These are phyloP conservation scores for Choreutis nemorana DNA, from an alignment of 2,888 invertebrate species.

Conservation along the genomic window DNA sequence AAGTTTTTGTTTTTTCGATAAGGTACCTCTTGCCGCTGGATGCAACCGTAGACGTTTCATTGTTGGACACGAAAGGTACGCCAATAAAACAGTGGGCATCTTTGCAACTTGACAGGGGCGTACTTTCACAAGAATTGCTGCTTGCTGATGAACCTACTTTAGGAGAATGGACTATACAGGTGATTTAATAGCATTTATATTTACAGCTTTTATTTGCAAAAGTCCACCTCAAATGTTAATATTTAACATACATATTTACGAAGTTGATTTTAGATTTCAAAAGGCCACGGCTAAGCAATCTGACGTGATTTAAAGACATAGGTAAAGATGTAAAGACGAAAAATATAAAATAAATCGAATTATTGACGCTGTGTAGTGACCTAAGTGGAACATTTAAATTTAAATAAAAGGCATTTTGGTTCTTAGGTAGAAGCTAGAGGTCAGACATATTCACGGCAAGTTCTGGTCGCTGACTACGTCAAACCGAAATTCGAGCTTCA, in stretches of 20 bases:
- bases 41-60: conserved; percentile 40
- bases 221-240: too few relatives aligned
- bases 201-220: too few relatives aligned
- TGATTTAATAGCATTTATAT: conserved; percentile 11
- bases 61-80: conserved; percentile 68
- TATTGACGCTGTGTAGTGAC: too few relatives aligned
- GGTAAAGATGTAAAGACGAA: too few relatives aligned
- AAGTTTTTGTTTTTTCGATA: conserved; percentile 6
- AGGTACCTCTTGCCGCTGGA: conserved; percentile 50
- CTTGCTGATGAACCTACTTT: conserved; percentile 84
- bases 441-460: conserved; percentile 72
- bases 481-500: conserved; percentile 92
- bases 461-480: conserved; percentile 90
- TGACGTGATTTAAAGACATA: too few relatives aligned
- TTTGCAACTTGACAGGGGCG: conserved; percentile 73
- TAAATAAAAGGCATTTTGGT: not conserved
- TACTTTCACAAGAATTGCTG: conserved; percentile 78
- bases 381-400: too few relatives aligned
- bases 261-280: too few relatives aligned
- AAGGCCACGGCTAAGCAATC: too few relatives aligned
- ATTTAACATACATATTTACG: too few relatives aligned
- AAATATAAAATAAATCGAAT: too few relatives aligned
- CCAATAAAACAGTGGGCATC: conserved; percentile 82
- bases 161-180: conserved; percentile 87
- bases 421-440: conserved; percentile 48